Base-by-base conservation (phyloP, 2,888 invertebrate species). In the Drosophila seclusa region DNA sequence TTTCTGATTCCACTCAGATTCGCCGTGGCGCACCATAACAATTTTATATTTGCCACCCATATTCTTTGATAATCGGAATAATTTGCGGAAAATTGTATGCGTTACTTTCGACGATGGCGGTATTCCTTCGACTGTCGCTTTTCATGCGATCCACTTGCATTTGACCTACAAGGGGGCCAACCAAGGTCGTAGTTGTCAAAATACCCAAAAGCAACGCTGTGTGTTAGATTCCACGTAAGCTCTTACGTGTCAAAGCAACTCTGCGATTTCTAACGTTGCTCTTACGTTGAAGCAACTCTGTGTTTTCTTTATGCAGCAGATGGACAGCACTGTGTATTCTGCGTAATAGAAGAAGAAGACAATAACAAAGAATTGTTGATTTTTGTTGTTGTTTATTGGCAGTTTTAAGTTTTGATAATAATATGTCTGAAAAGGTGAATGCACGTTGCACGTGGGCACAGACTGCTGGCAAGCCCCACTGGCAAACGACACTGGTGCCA, bases 1-100 rank as follows among this genome's bases (percentile, higher is more conserved):
- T 88, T 96, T 95, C 91, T 96, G 95, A 85, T 96, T 96, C 96
- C 96, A 96, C 92, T 96, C 96, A 86, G 96, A 96, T 93, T 96
- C 96, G 71, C 96, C 96, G 87, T 96, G 96, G 85, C 96, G 95
- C 55, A 96, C 95, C 96, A 96, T 96, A 63, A 96, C 96, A 94
- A 96, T 96, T 90, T 94, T 95, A 87, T 95, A 95, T 84, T 94
- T 95, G 90, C 91, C 93, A 85, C 91, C 88, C 93, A 93, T 93
- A 67, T 88, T 45, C 16, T 45, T 91, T 63, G 64, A 60, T 50
- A 55, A 10, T 68, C 74, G 61, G 27, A 74, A 45, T 61, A 85
- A 34, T 48, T 64, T 89, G 45, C 90, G 88, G 63, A 88, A 70
- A 89, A 86, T 86, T 67, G 38, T 89, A 76, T 42, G 76, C 42